These are phyloP conservation scores for Danaus chrysippus DNA, from an alignment of 2,888 invertebrate genomes.

Conservation along the genomic window DNA sequence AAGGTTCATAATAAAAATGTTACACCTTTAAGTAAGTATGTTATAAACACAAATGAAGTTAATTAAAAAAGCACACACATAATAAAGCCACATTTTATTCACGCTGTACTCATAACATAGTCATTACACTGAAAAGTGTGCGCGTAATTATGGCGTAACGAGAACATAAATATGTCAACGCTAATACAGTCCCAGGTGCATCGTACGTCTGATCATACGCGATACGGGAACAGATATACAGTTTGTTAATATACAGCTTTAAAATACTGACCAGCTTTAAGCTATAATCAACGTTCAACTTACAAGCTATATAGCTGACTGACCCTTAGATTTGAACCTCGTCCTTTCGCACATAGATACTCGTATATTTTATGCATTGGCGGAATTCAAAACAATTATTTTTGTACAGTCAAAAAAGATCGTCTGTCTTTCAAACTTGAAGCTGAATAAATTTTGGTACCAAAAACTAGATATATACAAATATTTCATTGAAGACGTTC, in stretches of 20 bases:
- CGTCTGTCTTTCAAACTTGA: no score
- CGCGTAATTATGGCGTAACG: slow-evolving; percentile 30
- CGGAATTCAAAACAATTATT: no score
- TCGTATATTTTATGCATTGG: no score
- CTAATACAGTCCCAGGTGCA: slow-evolving; percentile 38
- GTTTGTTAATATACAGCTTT: slow-evolving; percentile 6
- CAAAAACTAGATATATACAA: not conserved
- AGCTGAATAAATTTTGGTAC: not conserved
- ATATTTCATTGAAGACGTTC: not conserved
- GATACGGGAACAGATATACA: slow-evolving; percentile 21
- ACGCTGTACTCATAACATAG: slow-evolving; percentile 11
- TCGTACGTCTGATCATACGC: slow-evolving; percentile 30
- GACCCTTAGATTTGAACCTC: no score
- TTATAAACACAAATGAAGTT: not conserved
- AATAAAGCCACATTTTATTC: slow-evolving; percentile 7
- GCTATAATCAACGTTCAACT: no score
- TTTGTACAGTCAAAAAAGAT: no score
- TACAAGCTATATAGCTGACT: no score
- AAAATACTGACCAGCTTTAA: slow-evolving; percentile 1
- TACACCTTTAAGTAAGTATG: no score
- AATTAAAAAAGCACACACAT: slow-evolving; percentile 8
- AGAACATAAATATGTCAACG: slow-evolving; percentile 35
- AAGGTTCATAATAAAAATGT: no score
- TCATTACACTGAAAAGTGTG: slow-evolving; percentile 31
- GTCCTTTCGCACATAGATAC: no score